phyloP scores from a whole-genome alignment of 2,888 invertebrate species.

The Pseudococcus viburni region DNA sequence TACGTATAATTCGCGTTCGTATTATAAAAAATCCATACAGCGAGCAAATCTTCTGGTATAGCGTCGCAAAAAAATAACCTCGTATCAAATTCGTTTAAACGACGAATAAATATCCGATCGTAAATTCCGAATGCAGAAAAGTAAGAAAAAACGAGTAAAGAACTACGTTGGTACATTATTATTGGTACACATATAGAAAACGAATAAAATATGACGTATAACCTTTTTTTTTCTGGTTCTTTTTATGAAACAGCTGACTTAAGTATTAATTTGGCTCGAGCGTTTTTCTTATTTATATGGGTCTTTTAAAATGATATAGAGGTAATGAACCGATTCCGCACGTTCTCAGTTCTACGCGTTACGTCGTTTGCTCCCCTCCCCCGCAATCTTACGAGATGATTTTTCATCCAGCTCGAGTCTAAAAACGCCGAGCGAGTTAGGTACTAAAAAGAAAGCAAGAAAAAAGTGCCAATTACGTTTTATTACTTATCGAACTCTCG shows the following conservation, averaged over 20 bases:
- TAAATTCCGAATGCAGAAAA: not conserved
- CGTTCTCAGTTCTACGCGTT: not conserved
- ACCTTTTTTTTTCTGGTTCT: not conserved
- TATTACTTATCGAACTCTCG: slow-evolving; percentile 51
- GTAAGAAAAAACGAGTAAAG: not conserved
- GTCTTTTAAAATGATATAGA: slow-evolving; percentile 42
- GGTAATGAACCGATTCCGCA: slow-evolving; percentile 10
- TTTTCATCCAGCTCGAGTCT: not conserved
- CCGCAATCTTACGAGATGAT: not conserved
- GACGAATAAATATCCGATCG: slow-evolving; percentile 26
- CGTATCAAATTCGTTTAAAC: slow-evolving; percentile 27
- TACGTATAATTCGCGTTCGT: not conserved
- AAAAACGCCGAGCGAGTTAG: not conserved
- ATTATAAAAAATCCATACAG: not conserved
- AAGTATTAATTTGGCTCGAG: not conserved
- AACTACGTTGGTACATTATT: not conserved
- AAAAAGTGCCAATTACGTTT: slow-evolving; percentile 53
- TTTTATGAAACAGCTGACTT: not conserved
- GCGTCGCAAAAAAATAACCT: not conserved
- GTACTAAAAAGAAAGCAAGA: slow-evolving; percentile 11
- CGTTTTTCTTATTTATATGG: slow-evolving; percentile 22
- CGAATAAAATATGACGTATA: slow-evolving; percentile 45
- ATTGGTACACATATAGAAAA: not conserved
- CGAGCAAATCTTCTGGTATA: not conserved
- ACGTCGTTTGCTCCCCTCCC: not conserved